Percentiles rank a stretch among this genome's conserved stretches.
Evolutionary conservation across 1,140 invertebrate genomes (phyloP).

Genomic region (Zophobas atratus): DNA sequence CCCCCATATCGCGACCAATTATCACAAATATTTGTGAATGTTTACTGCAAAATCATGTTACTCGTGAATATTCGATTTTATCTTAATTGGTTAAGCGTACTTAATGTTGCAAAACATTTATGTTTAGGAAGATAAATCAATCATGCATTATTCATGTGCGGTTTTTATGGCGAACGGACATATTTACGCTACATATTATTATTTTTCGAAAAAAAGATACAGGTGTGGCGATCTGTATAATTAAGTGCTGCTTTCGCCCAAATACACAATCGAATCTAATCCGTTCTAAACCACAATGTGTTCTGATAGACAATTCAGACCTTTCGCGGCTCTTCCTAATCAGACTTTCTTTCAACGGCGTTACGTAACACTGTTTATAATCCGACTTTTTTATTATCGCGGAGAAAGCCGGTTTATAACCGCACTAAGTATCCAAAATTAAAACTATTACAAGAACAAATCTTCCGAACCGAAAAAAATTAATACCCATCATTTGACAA

Average conservation of each 20-base stretch:
- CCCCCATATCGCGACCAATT: conserved; percentile 43
- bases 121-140: conserved; percentile 43
- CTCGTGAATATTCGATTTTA: conserved; percentile 41
- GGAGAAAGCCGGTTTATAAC: too few relatives aligned
- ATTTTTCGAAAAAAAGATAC: conserved; percentile 32
- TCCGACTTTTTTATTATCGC: too few relatives aligned
- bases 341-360: conserved; percentile 2
- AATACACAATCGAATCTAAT: conserved; percentile 22
- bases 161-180: conserved; percentile 38
- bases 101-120: conserved; percentile 42
- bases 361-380: background rate
- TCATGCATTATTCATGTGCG: conserved; percentile 36
- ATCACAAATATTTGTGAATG: conserved; percentile 47
- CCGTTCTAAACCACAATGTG: background rate
- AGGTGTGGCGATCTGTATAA: conserved; percentile 21
- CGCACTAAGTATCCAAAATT: too few relatives aligned
- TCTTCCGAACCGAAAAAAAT: too few relatives aligned
- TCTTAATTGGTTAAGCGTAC: conserved; percentile 42
- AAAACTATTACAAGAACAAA: too few relatives aligned
- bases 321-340: conserved; percentile 24
- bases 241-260: conserved; percentile 27
- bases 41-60: conserved; percentile 43
- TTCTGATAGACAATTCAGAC: background rate
- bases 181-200: conserved; percentile 41
- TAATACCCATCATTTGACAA: too few relatives aligned